Percentiles rank a stretch among this genome's conserved stretches.
Evolutionary conservation across 1,140 invertebrate genomes (phyloP).

Genomic region (Plodia interpunctella): DNA sequence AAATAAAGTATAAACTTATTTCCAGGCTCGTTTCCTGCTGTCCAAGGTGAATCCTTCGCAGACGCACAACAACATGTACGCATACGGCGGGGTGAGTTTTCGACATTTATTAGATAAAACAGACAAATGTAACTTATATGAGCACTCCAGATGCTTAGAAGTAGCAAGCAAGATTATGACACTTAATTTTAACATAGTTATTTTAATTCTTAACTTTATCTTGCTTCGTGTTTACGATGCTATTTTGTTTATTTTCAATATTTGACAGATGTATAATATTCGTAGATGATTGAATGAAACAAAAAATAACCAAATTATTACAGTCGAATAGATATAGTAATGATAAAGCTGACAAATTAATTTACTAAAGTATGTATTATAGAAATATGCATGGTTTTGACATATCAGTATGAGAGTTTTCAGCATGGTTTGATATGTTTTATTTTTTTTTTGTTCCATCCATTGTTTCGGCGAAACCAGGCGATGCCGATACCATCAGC

Average conservation of each 20-base stretch:
- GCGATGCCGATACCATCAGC: constrained; percentile 77
- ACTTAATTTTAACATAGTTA: background rate
- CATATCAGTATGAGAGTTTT: background rate
- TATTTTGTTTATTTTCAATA: no score
- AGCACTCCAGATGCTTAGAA: background rate
- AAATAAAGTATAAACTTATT: constrained; percentile 29
- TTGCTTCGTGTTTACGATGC: no score
- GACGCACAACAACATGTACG: constrained; percentile 99
- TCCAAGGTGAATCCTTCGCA: constrained; percentile 99
- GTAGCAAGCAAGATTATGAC: background rate
- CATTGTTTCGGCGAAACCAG: constrained; percentile 69
- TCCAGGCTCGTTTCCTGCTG: constrained; percentile 95
- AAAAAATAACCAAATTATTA: no score
- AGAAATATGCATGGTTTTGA: background rate
- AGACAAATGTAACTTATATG: background rate
- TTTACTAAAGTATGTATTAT: background rate
- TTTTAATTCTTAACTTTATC: background rate
- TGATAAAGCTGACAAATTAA: no score
- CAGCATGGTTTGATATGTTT: constrained; percentile 67
- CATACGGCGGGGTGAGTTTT: constrained; percentile 91
- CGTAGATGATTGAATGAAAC: no score
- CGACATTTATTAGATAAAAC: background rate
- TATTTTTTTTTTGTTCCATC: constrained; percentile 73
- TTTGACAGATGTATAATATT: no score
- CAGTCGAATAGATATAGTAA: no score